phyloP scores from a whole-genome alignment of 2,888 invertebrate genomes.

The Polyommatus iphigenia region DNA sequence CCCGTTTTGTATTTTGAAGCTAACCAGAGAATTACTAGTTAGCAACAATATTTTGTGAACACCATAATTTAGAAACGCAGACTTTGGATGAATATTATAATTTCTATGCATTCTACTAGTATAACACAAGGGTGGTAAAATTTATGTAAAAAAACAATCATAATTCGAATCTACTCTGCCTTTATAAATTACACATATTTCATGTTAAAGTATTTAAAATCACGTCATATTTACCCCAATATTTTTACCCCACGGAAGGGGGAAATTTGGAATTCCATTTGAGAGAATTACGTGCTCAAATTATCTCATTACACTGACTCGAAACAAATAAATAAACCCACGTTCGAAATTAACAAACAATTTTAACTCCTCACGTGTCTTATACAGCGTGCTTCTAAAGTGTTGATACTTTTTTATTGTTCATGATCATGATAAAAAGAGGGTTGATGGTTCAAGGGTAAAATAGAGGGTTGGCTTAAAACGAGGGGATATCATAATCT shows the following conservation, averaged over 20 bases:
- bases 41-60: too few relatives aligned
- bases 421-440: not conserved
- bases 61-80: too few relatives aligned
- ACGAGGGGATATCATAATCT: not conserved
- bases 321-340: slow-evolving; percentile 13
- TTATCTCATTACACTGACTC: not conserved
- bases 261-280: not conserved
- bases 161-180: too few relatives aligned
- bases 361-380: slow-evolving; percentile 16
- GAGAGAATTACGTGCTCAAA: not conserved
- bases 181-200: not conserved
- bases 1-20: too few relatives aligned
- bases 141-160: too few relatives aligned
- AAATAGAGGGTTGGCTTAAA: not conserved
- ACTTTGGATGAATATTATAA: too few relatives aligned
- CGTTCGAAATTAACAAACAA: slow-evolving; percentile 12
- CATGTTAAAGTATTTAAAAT: not conserved
- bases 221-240: not conserved
- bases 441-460: not conserved
- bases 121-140: too few relatives aligned
- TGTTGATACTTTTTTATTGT: not conserved
- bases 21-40: too few relatives aligned
- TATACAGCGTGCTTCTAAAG: not conserved
- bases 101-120: too few relatives aligned
- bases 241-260: not conserved